A percentile compares a stretch with the other conserved stretches of the same genome.
phyloP scores from a whole-genome alignment of 2,797 vertebrate species.

The Oophaga sylvatica region DNA sequence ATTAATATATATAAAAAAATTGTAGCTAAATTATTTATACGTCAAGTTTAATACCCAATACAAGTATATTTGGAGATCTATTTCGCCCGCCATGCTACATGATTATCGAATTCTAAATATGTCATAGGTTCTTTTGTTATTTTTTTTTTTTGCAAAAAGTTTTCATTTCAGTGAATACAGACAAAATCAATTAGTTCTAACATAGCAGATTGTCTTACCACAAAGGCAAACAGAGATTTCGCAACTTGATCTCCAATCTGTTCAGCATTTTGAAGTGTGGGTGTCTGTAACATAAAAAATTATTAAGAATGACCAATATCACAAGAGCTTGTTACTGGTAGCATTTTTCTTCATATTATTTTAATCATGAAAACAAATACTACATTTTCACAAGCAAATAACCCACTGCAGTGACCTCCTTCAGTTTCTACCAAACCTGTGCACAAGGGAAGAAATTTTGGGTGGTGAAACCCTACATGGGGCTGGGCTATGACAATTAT shows the following conservation, averaged over 20 bases:
- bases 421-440: no score
- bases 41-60: no score
- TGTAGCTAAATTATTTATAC: no score
- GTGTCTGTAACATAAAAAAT: constrained; percentile 30
- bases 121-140: not conserved
- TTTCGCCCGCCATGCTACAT: no score
- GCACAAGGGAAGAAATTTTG: not conserved
- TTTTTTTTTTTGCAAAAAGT: not conserved
- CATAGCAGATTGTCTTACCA: constrained; percentile 40
- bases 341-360: not conserved
- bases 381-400: not conserved
- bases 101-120: not conserved
- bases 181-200: not conserved
- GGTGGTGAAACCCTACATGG: not conserved
- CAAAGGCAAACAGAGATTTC: constrained; percentile 33
- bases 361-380: not conserved
- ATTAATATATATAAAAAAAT: no score
- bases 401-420: not conserved
- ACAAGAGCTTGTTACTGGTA: not conserved
- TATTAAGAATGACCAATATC: not conserved
- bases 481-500: no score
- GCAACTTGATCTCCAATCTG: constrained; percentile 54
- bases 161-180: not conserved
- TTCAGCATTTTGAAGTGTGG: constrained; percentile 50
- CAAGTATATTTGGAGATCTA: no score